Evolutionary conservation across 2,888 invertebrate genomes (phyloP), one percentile per base, ranked within the genome.

Genomic region (Serrognathus titanus): DNA sequence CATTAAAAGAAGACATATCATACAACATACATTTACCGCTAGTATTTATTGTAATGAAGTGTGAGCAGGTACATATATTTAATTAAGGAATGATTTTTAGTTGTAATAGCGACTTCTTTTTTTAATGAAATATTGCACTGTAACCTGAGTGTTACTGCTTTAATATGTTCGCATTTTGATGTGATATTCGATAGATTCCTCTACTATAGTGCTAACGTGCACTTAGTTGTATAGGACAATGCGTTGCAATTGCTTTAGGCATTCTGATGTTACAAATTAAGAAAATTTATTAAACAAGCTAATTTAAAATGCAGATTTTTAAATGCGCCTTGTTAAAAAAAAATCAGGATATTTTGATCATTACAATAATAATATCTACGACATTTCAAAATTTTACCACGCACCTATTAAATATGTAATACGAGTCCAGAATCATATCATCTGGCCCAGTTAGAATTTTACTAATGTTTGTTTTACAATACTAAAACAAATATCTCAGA

Each of bases 101-200:
- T 43, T 43, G 24, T 31, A 31, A 31, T 31, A 31, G 8, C 9
- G 43, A 43, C 20, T 43, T 43, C 9, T 43, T 13, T 43, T 43
- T 16, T 43, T 43, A 31, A 31, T 31, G 43, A 43, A 43, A 43
- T 37, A 46, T 13, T 62, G 66, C 67, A 66, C 66, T 55, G 62
- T 67, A 68, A 66, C 64, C 58, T 56, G 53, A 62, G 62, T 66
- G 70, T 72, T 72, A 65, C 66, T 63, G 74, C 75, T 75, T 75
- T 67, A 67, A 71, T 74, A 70, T 68, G 70, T 71, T 73, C 71
- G 74, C 74, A 74, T 75, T 73, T 76, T 72, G 74, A 76, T 76
- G 75, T 76, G 76, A 76, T 76, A 75, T 50, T 53, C 46, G 11
- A 46, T 54, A 54, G 45, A 38, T 47, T 51, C 39, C 40, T 51